Evolutionary conservation across 2,888 invertebrate species (phyloP).

Genomic region (Oligia latruncula): DNA sequence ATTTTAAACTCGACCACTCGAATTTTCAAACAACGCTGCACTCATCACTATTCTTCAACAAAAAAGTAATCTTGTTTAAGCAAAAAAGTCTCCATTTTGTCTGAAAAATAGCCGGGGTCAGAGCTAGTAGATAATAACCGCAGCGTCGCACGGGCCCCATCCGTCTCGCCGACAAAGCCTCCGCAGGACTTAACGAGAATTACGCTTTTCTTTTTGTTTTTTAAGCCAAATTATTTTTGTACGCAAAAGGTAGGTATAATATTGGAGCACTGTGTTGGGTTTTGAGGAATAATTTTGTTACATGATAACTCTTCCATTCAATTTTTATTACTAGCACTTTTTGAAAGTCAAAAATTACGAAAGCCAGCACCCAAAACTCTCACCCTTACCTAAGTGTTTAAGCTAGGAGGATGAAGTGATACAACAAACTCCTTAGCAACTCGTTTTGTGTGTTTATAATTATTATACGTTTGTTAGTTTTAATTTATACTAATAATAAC

Average conservation of each 20-base stretch:
- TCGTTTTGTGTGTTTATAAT: background rate
- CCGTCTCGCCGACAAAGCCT: constrained; percentile 61
- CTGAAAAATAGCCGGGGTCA: constrained; percentile 45
- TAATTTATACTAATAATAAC: background rate
- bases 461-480: background rate
- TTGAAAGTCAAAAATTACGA: background rate
- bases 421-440: background rate
- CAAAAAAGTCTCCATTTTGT: constrained; percentile 43
- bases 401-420: too few relatives aligned
- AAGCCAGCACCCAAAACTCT: background rate
- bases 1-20: background rate
- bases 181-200: constrained; percentile 55
- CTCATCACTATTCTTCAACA: constrained; percentile 32
- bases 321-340: background rate
- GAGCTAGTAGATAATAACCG: constrained; percentile 61
- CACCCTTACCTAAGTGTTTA: background rate
- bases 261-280: constrained; percentile 9
- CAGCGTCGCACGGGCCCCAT: constrained; percentile 61
- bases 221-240: constrained; percentile 36
- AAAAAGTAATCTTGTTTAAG: constrained; percentile 51
- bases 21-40: constrained; percentile 32
- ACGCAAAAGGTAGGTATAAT: constrained; percentile 1
- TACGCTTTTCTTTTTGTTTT: constrained; percentile 35
- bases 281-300: background rate
- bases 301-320: background rate